Evolutionary conservation across 1,140 invertebrate genomes (phyloP).

Genomic region (Frieseomelitta varia): DNA sequence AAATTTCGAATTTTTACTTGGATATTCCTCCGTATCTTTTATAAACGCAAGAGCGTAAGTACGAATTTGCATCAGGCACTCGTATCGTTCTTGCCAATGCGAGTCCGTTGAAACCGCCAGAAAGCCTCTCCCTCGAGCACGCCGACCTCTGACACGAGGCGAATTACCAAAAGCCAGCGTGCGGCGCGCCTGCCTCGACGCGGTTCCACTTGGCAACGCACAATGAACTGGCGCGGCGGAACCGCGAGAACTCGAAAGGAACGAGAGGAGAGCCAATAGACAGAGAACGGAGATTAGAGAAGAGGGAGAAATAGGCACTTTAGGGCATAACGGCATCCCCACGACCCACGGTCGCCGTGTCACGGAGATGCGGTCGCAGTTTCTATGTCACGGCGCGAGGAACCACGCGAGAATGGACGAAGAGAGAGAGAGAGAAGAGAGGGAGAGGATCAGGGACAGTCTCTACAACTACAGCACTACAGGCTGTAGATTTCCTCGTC

Average conservation of each 20-base stretch:
- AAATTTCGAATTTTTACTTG: neutral
- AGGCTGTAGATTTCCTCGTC: conserved; percentile 22
- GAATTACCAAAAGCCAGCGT: neutral
- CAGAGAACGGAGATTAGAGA: neutral
- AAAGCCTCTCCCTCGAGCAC: neutral
- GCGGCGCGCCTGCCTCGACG: neutral
- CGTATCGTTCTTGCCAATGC: neutral
- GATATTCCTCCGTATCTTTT: neutral
- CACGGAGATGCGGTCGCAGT: conserved; percentile 35
- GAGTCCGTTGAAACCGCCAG: neutral
- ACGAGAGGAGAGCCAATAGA: neutral
- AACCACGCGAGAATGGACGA: conserved; percentile 2
- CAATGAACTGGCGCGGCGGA: neutral
- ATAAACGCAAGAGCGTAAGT: neutral
- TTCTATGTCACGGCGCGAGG: conserved; percentile 31
- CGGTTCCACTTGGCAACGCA: neutral
- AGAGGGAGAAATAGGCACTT: conserved; percentile 71
- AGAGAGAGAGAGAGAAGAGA: conserved; percentile 14
- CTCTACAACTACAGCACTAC: neutral
- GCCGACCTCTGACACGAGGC: neutral
- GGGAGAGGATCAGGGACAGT: conserved; percentile 33
- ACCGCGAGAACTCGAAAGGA: neutral
- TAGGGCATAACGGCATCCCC: conserved; percentile 78
- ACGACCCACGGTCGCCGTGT: conserved; percentile 65
- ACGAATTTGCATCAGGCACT: neutral